phyloP scores from a whole-genome alignment of 2,113 vertebrate species.

The Columba janthina region DNA sequence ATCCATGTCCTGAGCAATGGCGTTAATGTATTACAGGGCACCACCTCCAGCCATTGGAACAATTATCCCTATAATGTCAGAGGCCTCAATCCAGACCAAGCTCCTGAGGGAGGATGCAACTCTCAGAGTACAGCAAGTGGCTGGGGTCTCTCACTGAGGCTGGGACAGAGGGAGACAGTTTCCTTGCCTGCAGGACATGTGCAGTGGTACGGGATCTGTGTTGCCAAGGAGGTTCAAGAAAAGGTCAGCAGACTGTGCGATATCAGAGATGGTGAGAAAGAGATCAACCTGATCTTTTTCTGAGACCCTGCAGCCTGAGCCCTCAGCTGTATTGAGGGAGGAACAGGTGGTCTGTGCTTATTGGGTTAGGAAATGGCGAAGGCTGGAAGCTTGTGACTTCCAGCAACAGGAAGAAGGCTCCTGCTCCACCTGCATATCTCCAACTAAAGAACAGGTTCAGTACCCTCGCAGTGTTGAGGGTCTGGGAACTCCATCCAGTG shows the following conservation, averaged over 20 bases:
- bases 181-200: neutral
- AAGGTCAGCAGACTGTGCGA: neutral
- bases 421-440: neutral
- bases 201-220: neutral
- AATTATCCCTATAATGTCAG: neutral
- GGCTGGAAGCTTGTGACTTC: neutral
- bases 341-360: neutral
- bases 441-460: neutral
- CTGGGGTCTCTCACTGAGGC: neutral
- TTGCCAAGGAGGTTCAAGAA: neutral
- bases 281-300: neutral
- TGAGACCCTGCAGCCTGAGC: neutral
- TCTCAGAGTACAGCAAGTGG: neutral
- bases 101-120: neutral
- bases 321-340: neutral
- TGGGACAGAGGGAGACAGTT: neutral
- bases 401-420: neutral
- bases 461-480: neutral
- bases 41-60: neutral
- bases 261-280: neutral
- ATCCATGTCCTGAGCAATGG: neutral
- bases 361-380: neutral
- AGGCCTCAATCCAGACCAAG: neutral
- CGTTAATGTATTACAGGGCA: neutral
- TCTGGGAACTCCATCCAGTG: neutral